phyloP scores from a whole-genome alignment of 1,140 invertebrate species.

The Holotrichia oblita region DNA sequence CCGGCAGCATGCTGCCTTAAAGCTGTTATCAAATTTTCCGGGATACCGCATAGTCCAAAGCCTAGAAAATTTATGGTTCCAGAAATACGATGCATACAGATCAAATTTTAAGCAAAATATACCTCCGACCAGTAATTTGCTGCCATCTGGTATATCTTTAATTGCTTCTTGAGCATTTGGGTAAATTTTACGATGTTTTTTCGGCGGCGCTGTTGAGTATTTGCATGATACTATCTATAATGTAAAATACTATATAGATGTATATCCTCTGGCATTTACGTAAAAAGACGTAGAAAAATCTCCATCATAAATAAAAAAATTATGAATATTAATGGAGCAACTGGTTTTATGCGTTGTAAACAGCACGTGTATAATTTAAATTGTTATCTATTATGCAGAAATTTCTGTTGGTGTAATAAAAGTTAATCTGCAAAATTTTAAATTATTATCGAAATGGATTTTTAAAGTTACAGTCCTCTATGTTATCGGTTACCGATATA shows the following conservation, averaged over 20 bases:
- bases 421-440: too few species aligned
- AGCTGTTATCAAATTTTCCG: slow-evolving; percentile 94
- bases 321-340: slow-evolving; percentile 28
- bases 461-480: too few species aligned
- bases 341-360: slow-evolving; percentile 6
- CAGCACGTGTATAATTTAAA: slow-evolving; percentile 17
- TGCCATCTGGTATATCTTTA: slow-evolving; percentile 85
- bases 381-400: background rate
- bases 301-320: background rate
- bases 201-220: slow-evolving; percentile 14
- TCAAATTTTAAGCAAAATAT: background rate
- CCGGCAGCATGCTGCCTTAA: slow-evolving; percentile 78
- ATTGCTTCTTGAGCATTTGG: slow-evolving; percentile 76
- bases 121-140: slow-evolving; percentile 87
- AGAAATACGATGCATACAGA: background rate
- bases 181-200: slow-evolving; percentile 49
- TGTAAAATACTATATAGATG: background rate
- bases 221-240: slow-evolving; percentile 43
- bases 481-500: too few species aligned
- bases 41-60: slow-evolving; percentile 98
- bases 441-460: too few species aligned
- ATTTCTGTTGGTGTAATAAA: too few species aligned
- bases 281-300: too few species aligned
- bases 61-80: slow-evolving; percentile 63
- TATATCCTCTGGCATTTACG: background rate